Percentiles rank a stretch among this genome's conserved stretches.
Conservation (phyloP, 2,888 invertebrate genomes). For the Rhingia campestris region DNA sequence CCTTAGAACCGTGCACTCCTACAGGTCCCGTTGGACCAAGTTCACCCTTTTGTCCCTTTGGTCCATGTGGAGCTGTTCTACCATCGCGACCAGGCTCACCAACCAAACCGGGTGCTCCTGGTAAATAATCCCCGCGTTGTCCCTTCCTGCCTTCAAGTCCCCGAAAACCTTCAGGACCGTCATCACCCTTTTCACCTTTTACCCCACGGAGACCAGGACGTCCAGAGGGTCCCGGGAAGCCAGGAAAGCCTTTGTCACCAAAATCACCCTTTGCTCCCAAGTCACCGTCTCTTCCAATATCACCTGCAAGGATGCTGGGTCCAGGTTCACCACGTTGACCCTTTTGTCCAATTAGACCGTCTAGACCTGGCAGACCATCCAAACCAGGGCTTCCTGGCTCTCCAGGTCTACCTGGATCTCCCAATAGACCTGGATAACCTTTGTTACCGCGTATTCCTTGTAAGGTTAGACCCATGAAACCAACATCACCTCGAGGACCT, state of each 20-base stretch:
- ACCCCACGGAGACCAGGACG: constrained; percentile 84
- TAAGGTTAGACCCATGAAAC: constrained; percentile 83
- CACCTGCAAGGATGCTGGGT: constrained; percentile 80
- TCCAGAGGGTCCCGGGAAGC: constrained; percentile 83
- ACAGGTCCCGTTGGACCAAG: constrained; percentile 80
- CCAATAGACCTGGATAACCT: constrained; percentile 87
- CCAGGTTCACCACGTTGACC: constrained; percentile 83
- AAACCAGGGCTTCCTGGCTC: constrained; percentile 84
- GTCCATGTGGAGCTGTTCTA: constrained; percentile 79
- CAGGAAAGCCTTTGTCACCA: constrained; percentile 84
- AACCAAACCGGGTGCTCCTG: constrained; percentile 80
- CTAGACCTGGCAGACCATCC: constrained; percentile 82
- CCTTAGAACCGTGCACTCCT: constrained; percentile 82
- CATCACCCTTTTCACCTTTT: constrained; percentile 85
- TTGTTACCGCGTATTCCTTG: constrained; percentile 86
- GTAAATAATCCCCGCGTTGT: constrained; percentile 81
- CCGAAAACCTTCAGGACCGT: constrained; percentile 84
- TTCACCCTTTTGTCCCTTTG: constrained; percentile 83
- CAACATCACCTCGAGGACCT: constrained; percentile 84
- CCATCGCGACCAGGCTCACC: constrained; percentile 83
- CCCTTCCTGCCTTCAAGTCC: constrained; percentile 85
- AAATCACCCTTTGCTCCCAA: constrained; percentile 82
- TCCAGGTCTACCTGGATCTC: constrained; percentile 87
- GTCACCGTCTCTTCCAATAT: constrained; percentile 81
- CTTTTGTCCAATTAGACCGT: constrained; percentile 81